These are phyloP conservation scores for Mesochorus sp. DNA, from an alignment of 2,888 invertebrate genomes.

Conservation along the genomic window DNA sequence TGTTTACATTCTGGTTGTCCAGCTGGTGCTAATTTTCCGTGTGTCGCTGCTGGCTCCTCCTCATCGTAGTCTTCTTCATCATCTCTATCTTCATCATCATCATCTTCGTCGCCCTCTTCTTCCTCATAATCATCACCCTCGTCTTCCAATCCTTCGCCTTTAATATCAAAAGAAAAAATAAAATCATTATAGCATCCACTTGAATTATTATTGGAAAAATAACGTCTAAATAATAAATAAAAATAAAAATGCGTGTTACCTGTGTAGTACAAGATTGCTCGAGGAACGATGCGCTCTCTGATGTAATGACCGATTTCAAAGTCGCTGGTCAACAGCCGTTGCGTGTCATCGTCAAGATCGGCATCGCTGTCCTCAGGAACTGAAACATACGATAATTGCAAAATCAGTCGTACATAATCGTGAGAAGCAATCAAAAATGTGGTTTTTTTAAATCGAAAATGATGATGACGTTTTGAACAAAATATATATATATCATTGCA, in stretches of 20 bases:
- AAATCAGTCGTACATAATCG: too few species aligned
- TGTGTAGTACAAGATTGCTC: constrained; percentile 97
- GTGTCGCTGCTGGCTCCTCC: constrained; percentile 85
- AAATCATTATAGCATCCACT: too few species aligned
- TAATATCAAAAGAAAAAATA: background rate
- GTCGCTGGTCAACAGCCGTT: constrained; percentile 94
- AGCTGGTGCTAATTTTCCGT: constrained; percentile 82
- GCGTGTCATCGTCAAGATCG: constrained; percentile 94
- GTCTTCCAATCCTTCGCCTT: constrained; percentile 86
- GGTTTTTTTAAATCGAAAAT: too few species aligned
- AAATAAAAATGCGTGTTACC: constrained; percentile 85
- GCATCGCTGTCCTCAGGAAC: constrained; percentile 93
- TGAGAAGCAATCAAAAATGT: too few species aligned
- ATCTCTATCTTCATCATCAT: constrained; percentile 75
- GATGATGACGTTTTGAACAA: too few species aligned
- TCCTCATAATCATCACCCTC: constrained; percentile 90
- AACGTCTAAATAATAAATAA: background rate
- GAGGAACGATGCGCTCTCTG: constrained; percentile 97
- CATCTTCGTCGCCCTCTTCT: constrained; percentile 81
- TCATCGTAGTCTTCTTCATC: constrained; percentile 82
- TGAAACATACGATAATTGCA: constrained; percentile 69
- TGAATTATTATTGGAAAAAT: too few species aligned
- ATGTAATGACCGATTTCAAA: constrained; percentile 99
- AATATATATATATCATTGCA: too few species aligned
- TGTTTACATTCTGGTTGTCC: constrained; percentile 86